Percentiles rank a stretch among this genome's conserved stretches.
Conservation (phyloP, 2,113 vertebrate genomes). For the Zingel zingel region DNA sequence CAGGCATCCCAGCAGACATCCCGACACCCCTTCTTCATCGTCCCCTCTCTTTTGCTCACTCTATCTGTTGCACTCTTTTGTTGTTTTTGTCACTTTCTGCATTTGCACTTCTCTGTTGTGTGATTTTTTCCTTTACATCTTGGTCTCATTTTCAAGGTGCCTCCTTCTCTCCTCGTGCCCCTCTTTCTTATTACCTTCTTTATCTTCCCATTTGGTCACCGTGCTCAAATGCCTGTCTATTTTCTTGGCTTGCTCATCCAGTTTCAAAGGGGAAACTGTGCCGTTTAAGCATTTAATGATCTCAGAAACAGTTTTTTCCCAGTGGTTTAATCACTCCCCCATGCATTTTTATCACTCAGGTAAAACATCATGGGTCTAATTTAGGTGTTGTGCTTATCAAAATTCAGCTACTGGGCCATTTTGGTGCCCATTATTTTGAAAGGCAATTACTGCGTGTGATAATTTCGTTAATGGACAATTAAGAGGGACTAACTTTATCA, state of each 20-base stretch:
- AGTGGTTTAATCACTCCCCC: constrained; percentile 60
- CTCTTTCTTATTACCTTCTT: neutral
- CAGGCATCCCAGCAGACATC: constrained; percentile 10
- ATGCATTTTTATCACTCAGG: constrained; percentile 71
- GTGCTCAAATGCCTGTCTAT: constrained; percentile 1
- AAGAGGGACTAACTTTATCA: constrained; percentile 66
- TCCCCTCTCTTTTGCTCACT: constrained; percentile 13
- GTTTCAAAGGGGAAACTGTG: constrained; percentile 46
- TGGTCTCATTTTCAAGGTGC: neutral
- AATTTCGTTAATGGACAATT: constrained; percentile 78
- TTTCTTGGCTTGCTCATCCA: constrained; percentile 9
- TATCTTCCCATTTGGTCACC: constrained; percentile 11
- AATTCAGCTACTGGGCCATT: constrained; percentile 67
- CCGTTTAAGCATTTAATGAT: constrained; percentile 66
- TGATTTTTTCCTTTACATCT: neutral
- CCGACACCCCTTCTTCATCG: constrained; percentile 16
- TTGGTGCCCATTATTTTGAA: constrained; percentile 75
- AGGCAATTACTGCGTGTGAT: constrained; percentile 73
- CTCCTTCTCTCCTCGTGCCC: neutral
- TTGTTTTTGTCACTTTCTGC: constrained; percentile 38
- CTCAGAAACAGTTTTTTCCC: constrained; percentile 41
- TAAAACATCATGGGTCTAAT: constrained; percentile 72
- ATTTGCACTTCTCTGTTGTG: constrained; percentile 10
- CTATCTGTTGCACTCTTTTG: constrained; percentile 23
- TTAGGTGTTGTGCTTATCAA: constrained; percentile 64